phyloP scores from a whole-genome alignment of 1,140 invertebrate species.

The Maconellicoccus hirsutus region DNA sequence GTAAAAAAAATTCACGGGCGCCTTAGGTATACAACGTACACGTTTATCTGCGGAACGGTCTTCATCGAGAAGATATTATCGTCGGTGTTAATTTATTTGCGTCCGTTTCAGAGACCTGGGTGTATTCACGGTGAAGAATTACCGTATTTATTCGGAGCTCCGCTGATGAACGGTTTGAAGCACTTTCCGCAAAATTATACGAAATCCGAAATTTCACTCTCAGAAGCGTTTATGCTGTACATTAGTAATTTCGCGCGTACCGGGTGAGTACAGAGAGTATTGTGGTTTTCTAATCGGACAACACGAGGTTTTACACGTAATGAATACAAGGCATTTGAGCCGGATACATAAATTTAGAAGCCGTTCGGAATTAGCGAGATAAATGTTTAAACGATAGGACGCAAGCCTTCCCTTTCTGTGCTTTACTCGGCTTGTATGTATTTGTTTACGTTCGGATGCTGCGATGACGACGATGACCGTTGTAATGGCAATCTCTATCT shows the following conservation, averaged over 20 bases:
- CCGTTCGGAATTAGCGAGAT: conserved; percentile 7
- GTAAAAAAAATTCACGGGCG: no score
- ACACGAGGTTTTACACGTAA: background rate
- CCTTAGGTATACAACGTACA: no score
- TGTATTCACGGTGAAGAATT: conserved; percentile 82
- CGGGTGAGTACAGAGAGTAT: conserved; percentile 51
- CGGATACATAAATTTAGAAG: background rate
- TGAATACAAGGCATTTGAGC: background rate
- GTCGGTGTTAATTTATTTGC: background rate
- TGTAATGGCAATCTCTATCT: no score
- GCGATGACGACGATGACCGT: no score
- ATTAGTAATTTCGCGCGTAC: conserved; percentile 80
- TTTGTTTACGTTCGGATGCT: no score
- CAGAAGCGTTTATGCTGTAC: conserved; percentile 73
- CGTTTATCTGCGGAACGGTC: no score
- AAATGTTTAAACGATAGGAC: background rate
- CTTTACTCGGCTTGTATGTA: no score
- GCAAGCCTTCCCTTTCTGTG: background rate
- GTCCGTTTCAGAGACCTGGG: conserved; percentile 56
- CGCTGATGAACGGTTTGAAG: conserved; percentile 57
- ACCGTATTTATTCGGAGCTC: conserved; percentile 77
- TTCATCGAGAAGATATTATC: no score
- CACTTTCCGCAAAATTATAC: conserved; percentile 72
- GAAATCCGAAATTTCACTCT: conserved; percentile 62
- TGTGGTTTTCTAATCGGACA: background rate